phyloP scores from a whole-genome alignment of 2,888 invertebrate species.

The Chaetogeoica ovagalla region DNA sequence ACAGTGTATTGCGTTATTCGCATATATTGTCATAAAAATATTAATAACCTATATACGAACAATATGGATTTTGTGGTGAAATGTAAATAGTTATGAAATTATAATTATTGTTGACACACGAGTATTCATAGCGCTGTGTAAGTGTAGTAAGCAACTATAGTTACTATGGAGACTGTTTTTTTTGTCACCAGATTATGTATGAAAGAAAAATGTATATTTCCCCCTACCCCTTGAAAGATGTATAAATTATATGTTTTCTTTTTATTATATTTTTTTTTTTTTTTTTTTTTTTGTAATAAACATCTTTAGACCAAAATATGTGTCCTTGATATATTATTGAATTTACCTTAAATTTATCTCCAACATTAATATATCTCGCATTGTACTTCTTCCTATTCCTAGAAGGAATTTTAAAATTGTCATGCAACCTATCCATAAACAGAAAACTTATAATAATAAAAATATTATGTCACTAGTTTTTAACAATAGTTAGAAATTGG shows the following conservation, averaged over 20 bases:
- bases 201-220: slow-evolving; percentile 39
- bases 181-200: slow-evolving; percentile 47
- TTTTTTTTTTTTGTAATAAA: slow-evolving; percentile 53
- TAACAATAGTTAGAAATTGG: no score
- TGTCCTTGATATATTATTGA: slow-evolving; percentile 21
- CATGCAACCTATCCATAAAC: no score
- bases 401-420: not conserved
- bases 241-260: slow-evolving; percentile 46
- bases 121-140: slow-evolving; percentile 35
- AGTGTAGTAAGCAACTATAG: slow-evolving; percentile 44
- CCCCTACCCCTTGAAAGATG: not conserved
- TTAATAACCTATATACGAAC: slow-evolving; percentile 1
- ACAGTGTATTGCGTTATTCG: slow-evolving; percentile 40
- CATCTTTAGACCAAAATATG: slow-evolving; percentile 22
- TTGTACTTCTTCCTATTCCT: slow-evolving; percentile 18
- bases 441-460: no score
- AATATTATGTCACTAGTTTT: no score
- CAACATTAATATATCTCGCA: not conserved
- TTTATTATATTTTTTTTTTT: slow-evolving; percentile 29
- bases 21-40: slow-evolving; percentile 5
- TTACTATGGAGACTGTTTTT: slow-evolving; percentile 51
- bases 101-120: slow-evolving; percentile 16
- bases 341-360: not conserved
- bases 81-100: slow-evolving; percentile 37
- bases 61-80: not conserved